A percentile compares a stretch with the other conserved stretches of the same genome.
Evolutionary conservation across 2,797 vertebrate species (phyloP).

Genomic region (Galago senegalensis): DNA sequence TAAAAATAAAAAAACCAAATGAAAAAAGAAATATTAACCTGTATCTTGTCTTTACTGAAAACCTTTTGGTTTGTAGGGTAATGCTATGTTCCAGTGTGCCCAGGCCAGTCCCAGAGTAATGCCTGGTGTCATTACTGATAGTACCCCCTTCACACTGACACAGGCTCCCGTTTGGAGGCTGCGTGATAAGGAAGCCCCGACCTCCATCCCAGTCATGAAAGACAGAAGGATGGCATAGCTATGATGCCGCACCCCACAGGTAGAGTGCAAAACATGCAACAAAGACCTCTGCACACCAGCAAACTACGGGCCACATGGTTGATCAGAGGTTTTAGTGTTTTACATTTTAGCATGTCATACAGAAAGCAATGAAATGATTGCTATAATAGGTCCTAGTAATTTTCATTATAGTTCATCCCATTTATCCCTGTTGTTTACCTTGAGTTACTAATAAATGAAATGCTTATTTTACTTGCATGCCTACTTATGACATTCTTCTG

Average conservation of each 20-base stretch:
- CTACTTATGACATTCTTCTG: background rate
- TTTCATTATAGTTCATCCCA: background rate
- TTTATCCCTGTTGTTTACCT: background rate
- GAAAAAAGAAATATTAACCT: background rate
- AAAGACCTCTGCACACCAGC: background rate
- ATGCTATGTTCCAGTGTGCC: background rate
- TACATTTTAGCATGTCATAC: background rate
- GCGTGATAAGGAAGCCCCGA: rapidly evolving
- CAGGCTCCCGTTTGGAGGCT: background rate
- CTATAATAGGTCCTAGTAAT: background rate
- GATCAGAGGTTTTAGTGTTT: background rate
- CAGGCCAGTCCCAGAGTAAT: rapidly evolving
- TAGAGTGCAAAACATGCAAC: background rate
- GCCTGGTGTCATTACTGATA: rapidly evolving
- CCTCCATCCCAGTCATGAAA: background rate
- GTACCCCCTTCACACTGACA: background rate
- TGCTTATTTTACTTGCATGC: background rate
- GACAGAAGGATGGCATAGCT: rapidly evolving
- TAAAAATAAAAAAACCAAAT: background rate
- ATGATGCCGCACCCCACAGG: rapidly evolving
- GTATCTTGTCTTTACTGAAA: background rate
- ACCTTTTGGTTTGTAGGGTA: background rate
- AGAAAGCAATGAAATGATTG: background rate
- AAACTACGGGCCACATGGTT: background rate
- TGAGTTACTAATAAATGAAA: background rate